Conservation (phyloP, 2,888 invertebrate species). For the Acronicta psi region DNA sequence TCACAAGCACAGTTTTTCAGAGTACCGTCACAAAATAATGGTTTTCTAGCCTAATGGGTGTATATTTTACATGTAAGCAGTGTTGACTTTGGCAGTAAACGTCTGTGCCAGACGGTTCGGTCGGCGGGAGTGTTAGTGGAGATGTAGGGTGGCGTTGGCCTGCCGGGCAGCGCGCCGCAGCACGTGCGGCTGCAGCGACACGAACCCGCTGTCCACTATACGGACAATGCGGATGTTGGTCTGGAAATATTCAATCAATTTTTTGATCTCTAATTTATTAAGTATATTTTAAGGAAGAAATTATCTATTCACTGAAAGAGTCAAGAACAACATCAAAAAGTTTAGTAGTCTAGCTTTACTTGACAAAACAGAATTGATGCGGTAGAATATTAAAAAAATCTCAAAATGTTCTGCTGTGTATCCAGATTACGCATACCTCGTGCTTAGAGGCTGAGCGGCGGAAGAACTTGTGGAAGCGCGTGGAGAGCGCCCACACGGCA, state of each 20-base stretch:
- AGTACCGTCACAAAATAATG: constrained; percentile 15
- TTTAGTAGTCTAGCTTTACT: too few species aligned
- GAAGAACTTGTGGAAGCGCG: constrained; percentile 95
- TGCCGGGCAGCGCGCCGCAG: constrained; percentile 74
- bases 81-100: constrained; percentile 42
- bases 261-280: neutral
- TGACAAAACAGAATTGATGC: too few species aligned
- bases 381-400: too few species aligned
- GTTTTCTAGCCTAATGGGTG: neutral
- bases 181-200: constrained; percentile 76
- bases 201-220: constrained; percentile 81
- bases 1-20: neutral
- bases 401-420: too few species aligned
- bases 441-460: constrained; percentile 90
- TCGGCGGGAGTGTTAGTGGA: constrained; percentile 50
- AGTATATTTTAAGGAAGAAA: too few species aligned
- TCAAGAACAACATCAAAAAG: too few species aligned
- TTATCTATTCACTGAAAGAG: too few species aligned
- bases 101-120: constrained; percentile 4
- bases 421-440: constrained; percentile 78
- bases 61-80: constrained; percentile 12
- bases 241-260: constrained; percentile 61
- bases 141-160: constrained; percentile 67
- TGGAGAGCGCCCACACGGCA: constrained; percentile 92
- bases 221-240: constrained; percentile 93